These are phyloP conservation scores for Xestia sexstrigata DNA, from an alignment of 2,888 invertebrate species.

Conservation along the genomic window DNA sequence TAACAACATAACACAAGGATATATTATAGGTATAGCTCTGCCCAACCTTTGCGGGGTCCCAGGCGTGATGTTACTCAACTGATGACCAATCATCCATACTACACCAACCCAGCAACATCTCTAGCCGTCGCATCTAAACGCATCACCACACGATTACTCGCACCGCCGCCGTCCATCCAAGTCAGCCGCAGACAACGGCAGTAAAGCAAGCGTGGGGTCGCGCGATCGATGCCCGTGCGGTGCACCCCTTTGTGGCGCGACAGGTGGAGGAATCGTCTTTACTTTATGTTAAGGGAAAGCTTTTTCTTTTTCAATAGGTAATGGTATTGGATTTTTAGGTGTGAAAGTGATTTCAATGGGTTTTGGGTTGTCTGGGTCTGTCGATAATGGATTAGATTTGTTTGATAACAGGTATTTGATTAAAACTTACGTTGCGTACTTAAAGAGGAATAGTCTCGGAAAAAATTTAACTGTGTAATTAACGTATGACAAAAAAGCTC, in stretches of 20 bases:
- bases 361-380: slow-evolving; percentile 4
- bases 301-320: slow-evolving; percentile 51
- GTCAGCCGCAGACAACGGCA: slow-evolving; percentile 49
- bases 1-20: neutral
- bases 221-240: slow-evolving; percentile 72
- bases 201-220: slow-evolving; percentile 59
- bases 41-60: neutral
- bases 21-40: neutral
- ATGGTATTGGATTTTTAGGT: slow-evolving; percentile 53
- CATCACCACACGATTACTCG: slow-evolving; percentile 44
- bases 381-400: slow-evolving; percentile 36
- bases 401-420: slow-evolving; percentile 10
- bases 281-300: slow-evolving; percentile 54
- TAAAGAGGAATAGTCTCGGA: neutral
- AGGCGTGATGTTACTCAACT: neutral
- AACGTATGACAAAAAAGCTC: neutral
- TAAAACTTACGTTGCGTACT: neutral
- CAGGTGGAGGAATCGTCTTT: slow-evolving; percentile 71
- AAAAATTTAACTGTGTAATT: neutral
- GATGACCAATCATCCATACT: neutral
- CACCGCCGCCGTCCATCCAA: slow-evolving; percentile 46
- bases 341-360: slow-evolving; percentile 44
- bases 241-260: slow-evolving; percentile 69
- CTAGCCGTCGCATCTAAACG: slow-evolving; percentile 24
- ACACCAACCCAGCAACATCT: neutral